phyloP scores from a whole-genome alignment of 2,113 vertebrate genomes.

The Trichechus manatus region DNA sequence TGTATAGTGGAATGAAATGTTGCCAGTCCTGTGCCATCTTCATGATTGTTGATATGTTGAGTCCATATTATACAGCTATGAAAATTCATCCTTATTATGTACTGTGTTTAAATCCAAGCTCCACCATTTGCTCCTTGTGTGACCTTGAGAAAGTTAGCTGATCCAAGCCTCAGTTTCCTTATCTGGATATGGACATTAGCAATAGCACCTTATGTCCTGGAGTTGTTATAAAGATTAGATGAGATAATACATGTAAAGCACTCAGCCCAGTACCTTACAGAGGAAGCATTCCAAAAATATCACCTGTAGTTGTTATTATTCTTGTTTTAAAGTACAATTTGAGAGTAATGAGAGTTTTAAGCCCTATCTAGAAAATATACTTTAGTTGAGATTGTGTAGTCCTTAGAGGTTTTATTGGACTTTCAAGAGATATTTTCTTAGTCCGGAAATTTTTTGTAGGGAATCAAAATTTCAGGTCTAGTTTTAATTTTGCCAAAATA shows the following conservation, averaged over 20 bases:
- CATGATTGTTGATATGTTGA: background rate
- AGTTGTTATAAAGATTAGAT: background rate
- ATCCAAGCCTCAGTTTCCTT: background rate
- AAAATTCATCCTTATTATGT: background rate
- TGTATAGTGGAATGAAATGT: background rate
- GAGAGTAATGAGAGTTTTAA: background rate
- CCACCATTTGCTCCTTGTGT: background rate
- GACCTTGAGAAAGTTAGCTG: background rate
- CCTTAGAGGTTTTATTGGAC: slow-evolving; percentile 6
- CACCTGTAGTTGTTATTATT: background rate
- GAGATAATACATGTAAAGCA: background rate
- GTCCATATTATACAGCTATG: background rate
- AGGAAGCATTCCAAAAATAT: background rate
- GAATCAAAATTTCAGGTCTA: background rate
- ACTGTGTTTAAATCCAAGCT: background rate
- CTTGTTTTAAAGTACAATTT: slow-evolving; percentile 13
- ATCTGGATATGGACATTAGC: background rate
- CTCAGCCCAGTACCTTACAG: background rate
- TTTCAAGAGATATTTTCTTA: slow-evolving; percentile 20
- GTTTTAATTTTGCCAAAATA: slow-evolving; percentile 35
- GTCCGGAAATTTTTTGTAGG: background rate
- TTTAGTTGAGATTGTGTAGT: background rate
- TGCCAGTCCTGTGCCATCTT: background rate
- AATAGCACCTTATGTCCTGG: background rate
- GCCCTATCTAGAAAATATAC: background rate